Percentiles rank a stretch among this genome's conserved stretches.
phyloP scores from a whole-genome alignment of 2,888 invertebrate species.

The Spodoptera littoralis region DNA sequence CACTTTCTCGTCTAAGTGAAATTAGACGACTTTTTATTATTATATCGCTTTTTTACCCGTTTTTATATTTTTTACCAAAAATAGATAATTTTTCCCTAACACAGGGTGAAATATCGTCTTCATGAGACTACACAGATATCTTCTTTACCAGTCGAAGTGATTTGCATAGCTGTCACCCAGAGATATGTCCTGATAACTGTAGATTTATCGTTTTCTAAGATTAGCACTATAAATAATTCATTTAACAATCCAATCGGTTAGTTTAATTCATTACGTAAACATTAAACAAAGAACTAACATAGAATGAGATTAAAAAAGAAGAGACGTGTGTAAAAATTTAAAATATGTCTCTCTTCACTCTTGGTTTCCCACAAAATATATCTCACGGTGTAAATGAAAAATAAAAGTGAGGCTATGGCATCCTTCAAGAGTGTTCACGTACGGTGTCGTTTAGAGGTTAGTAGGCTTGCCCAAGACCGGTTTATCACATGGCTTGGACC shows the following conservation, averaged over 20 bases:
- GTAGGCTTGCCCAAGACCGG: slow-evolving; percentile 85
- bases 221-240: slow-evolving; percentile 63
- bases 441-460: slow-evolving; percentile 87
- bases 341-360: slow-evolving; percentile 7
- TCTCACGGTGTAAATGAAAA: slow-evolving; percentile 59
- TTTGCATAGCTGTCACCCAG: slow-evolving; percentile 66
- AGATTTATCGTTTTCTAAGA: slow-evolving; percentile 61
- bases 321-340: slow-evolving; percentile 5
- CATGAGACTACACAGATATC: slow-evolving; percentile 32
- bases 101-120: slow-evolving; percentile 26
- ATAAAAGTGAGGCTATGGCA: slow-evolving; percentile 72
- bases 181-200: slow-evolving; percentile 62
- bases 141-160: slow-evolving; percentile 48
- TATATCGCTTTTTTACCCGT: too few relatives aligned
- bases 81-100: slow-evolving; percentile 12
- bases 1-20: too few relatives aligned
- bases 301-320: slow-evolving; percentile 6
- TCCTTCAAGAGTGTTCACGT: slow-evolving; percentile 75
- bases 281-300: slow-evolving; percentile 1
- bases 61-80: not conserved
- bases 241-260: slow-evolving; percentile 36
- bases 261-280: slow-evolving; percentile 3
- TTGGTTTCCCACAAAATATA: slow-evolving; percentile 44
- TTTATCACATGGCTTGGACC: slow-evolving; percentile 85
- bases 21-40: too few relatives aligned